phyloP scores from a whole-genome alignment of 2,888 invertebrate species.

The Platycnemis pennipes region DNA sequence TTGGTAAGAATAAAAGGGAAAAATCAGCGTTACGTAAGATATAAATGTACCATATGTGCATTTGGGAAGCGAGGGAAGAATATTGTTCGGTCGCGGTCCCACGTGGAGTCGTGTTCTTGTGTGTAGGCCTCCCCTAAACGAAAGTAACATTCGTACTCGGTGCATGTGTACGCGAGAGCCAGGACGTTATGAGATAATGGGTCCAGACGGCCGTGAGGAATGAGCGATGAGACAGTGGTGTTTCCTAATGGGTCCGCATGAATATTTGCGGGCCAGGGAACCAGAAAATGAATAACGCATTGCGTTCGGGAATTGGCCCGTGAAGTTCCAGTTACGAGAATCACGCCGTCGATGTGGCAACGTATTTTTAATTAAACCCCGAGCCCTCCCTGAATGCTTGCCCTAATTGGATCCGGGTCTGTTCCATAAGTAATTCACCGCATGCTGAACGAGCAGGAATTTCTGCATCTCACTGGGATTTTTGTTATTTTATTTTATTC shows the following conservation, averaged over 20 bases:
- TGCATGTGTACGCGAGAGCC: too few species aligned
- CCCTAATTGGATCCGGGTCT: neutral
- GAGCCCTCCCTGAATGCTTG: neutral
- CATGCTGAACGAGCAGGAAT: neutral
- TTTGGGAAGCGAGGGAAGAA: too few species aligned
- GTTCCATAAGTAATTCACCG: neutral
- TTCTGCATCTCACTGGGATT: too few species aligned
- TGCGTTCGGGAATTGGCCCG: neutral
- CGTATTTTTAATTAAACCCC: neutral
- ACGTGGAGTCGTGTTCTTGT: too few species aligned
- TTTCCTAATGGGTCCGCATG: neutral
- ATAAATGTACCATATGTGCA: too few species aligned
- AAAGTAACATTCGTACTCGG: too few species aligned
- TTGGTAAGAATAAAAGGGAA: too few species aligned
- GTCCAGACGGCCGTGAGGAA: neutral
- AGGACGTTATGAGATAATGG: neutral
- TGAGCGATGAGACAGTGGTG: neutral
- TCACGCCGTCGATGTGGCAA: neutral
- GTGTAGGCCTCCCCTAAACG: too few species aligned
- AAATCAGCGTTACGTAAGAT: too few species aligned
- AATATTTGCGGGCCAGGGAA: neutral
- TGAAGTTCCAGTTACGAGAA: neutral
- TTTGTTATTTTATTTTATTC: too few species aligned
- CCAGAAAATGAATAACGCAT: neutral
- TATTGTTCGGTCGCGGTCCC: too few species aligned